Evolutionary conservation across 2,113 vertebrate species (phyloP).

Genomic region (Nycticebus coucang): DNA sequence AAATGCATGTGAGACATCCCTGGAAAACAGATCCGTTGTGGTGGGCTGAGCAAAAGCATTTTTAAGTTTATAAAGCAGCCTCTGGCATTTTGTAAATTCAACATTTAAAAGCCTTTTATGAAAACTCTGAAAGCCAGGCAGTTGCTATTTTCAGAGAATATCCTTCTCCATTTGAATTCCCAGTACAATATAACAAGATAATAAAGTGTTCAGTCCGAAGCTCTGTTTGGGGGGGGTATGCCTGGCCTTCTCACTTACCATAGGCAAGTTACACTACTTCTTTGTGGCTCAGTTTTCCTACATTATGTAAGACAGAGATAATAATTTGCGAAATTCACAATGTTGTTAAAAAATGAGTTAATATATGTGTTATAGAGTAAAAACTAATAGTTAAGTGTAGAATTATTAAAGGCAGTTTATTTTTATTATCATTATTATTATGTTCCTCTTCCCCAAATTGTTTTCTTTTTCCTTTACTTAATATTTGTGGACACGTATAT

Average conservation of each 20-base stretch:
- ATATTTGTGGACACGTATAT: neutral
- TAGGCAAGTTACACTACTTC: neutral
- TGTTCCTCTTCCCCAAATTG: fast-evolving
- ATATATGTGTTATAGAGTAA: neutral
- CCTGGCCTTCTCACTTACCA: too few species aligned
- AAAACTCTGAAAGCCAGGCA: neutral
- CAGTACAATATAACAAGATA: neutral
- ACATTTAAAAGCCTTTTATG: neutral
- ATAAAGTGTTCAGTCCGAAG: neutral
- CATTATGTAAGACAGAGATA: neutral
- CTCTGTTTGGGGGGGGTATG: neutral
- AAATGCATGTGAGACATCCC: neutral
- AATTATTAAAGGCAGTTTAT: neutral
- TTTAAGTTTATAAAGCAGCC: neutral
- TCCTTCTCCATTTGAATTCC: neutral
- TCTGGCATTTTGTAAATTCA: neutral
- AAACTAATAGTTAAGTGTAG: neutral
- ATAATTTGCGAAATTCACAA: neutral
- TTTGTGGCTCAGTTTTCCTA: neutral
- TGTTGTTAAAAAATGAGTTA: neutral
- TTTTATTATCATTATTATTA: neutral
- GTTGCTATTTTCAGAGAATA: neutral
- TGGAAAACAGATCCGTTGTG: neutral
- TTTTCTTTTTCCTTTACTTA: neutral
- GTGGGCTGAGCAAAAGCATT: neutral